Conservation (phyloP, 2,888 invertebrate genomes). For the Serrognathus titanus region DNA sequence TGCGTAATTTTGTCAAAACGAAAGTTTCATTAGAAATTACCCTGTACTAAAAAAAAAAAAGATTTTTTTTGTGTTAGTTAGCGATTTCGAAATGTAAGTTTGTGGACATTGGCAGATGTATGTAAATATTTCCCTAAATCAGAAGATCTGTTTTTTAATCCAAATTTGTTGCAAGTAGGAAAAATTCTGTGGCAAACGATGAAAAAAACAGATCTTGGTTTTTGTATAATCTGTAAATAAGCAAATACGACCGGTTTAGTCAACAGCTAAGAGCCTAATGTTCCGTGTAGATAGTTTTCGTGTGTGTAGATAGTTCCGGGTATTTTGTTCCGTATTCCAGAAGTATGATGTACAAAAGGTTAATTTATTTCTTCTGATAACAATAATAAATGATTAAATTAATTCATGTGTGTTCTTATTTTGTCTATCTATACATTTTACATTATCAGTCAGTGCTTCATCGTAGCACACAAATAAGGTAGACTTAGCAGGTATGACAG, state of each 20-base stretch:
- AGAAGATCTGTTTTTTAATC: too few species aligned
- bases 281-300: neutral
- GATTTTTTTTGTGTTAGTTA: neutral
- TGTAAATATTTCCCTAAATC: neutral
- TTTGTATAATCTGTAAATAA: too few species aligned
- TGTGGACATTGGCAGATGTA: neutral
- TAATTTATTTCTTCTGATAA: slow-evolving; percentile 25
- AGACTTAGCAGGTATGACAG: too few species aligned
- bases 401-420: slow-evolving; percentile 8
- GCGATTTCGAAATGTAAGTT: neutral
- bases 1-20: slow-evolving; percentile 7
- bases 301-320: slow-evolving; percentile 19
- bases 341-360: slow-evolving; percentile 20
- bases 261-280: too few species aligned
- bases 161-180: too few species aligned
- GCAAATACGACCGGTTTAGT: too few species aligned
- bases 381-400: slow-evolving; percentile 13
- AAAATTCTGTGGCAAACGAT: too few species aligned
- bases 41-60: slow-evolving; percentile 1
- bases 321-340: slow-evolving; percentile 1
- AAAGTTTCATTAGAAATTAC: slow-evolving; percentile 10
- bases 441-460: too few species aligned
- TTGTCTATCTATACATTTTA: too few species aligned
- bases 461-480: too few species aligned
- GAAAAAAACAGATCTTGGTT: too few species aligned